These are phyloP conservation scores for Enteromius trimaculatus DNA, from an alignment of 2,797 vertebrate species.

Conservation along the genomic window DNA sequence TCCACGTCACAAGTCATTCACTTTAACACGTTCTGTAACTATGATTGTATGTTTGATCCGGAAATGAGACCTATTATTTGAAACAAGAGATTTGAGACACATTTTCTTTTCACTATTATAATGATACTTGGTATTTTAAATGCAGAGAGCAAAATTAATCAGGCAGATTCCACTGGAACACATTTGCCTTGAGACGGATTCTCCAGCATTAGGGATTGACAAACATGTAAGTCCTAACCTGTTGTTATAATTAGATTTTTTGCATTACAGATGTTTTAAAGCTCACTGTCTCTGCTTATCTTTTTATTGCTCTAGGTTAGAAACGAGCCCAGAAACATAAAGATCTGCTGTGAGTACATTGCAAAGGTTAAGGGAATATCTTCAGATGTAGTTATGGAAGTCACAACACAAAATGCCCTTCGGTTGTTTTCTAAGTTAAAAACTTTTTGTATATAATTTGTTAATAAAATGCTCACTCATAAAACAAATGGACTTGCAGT, in stretches of 20 bases:
- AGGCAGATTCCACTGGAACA: slow-evolving; percentile 72
- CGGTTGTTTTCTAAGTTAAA: slow-evolving; percentile 67
- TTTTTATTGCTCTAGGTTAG: slow-evolving; percentile 61
- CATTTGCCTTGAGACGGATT: slow-evolving; percentile 74
- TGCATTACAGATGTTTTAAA: background rate
- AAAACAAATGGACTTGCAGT: background rate
- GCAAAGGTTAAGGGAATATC: slow-evolving; percentile 65
- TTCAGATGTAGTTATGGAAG: slow-evolving; percentile 60
- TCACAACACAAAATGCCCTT: slow-evolving; percentile 65
- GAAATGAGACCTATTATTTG: background rate
- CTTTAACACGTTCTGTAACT: background rate
- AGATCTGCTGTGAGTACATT: slow-evolving; percentile 62
- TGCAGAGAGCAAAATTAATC: slow-evolving; percentile 71
- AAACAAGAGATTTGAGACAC: background rate
- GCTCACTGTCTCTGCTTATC: background rate
- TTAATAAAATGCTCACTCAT: background rate
- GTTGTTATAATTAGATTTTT: background rate
- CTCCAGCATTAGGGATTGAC: slow-evolving; percentile 67
- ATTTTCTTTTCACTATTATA: background rate
- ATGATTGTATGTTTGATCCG: background rate
- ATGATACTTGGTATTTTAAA: slow-evolving; percentile 5
- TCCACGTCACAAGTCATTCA: background rate
- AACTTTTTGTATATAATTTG: background rate
- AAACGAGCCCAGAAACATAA: slow-evolving; percentile 67
- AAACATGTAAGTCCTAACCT: slow-evolving; percentile 58